Conservation (phyloP, 2,888 invertebrate species). For the Anarsia innoxiella region DNA sequence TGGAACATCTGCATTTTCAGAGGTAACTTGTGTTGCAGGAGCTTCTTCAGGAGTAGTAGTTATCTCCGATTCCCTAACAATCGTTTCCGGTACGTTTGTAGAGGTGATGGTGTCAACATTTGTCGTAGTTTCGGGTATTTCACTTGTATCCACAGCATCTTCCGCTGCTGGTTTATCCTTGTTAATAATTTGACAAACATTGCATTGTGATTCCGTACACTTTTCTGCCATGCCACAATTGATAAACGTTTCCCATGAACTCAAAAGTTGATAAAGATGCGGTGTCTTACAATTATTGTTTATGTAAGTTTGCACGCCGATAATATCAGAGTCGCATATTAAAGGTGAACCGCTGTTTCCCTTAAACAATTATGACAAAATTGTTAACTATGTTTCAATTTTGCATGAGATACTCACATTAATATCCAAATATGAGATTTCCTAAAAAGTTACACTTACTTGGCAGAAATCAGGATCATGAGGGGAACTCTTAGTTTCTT, state of each 20-base stretch:
- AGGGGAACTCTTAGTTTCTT: conserved; percentile 29
- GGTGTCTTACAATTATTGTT: conserved; percentile 49
- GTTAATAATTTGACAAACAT: conserved; percentile 38
- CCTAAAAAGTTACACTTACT: conserved; percentile 24
- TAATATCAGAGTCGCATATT: conserved; percentile 45
- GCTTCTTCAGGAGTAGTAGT: conserved; percentile 4
- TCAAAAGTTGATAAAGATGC: conserved; percentile 49
- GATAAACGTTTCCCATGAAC: conserved; percentile 49
- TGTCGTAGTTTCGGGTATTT: not conserved
- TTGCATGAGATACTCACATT: not conserved
- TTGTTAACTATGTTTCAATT: not conserved
- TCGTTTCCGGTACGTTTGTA: conserved; percentile 12
- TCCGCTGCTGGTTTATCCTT: conserved; percentile 32
- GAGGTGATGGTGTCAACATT: conserved; percentile 11
- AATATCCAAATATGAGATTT: not conserved
- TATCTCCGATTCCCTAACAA: not conserved
- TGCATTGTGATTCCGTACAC: conserved; percentile 39
- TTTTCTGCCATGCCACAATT: conserved; percentile 45
- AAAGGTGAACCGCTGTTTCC: conserved; percentile 62
- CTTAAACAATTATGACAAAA: conserved; percentile 23
- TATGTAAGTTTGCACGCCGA: conserved; percentile 56
- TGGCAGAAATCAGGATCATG: conserved; percentile 41
- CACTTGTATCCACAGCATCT: not conserved
- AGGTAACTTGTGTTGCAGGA: not conserved
- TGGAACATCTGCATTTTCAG: too few species aligned